Conservation (phyloP, 2,797 vertebrate genomes). For the Hylomyscus alleni region DNA sequence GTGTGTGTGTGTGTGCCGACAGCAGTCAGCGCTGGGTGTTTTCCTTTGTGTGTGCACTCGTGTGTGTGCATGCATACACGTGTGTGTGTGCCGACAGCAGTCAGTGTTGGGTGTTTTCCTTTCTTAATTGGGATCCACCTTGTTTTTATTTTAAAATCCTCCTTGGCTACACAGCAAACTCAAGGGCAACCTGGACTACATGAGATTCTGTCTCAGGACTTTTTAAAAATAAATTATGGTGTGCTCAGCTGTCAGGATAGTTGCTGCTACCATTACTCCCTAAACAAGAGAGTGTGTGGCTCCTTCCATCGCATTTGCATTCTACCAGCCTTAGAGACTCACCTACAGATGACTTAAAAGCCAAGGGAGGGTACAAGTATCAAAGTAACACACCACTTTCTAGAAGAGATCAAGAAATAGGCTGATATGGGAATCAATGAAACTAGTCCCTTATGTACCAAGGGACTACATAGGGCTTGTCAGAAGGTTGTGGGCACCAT, state of each 20-base stretch:
- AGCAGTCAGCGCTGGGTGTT: no score
- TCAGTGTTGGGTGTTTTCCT: not conserved
- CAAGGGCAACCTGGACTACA: not conserved
- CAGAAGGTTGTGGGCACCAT: not conserved
- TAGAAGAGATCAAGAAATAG: not conserved
- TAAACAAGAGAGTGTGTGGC: not conserved
- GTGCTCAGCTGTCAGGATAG: not conserved
- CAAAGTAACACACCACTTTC: not conserved
- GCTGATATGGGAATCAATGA: not conserved
- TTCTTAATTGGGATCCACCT: not conserved
- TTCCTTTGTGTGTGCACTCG: not conserved
- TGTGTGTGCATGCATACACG: not conserved
- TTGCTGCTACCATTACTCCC: not conserved
- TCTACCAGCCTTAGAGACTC: not conserved
- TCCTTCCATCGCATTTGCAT: not conserved
- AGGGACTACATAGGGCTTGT: not conserved
- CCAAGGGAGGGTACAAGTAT: not conserved
- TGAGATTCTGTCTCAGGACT: not conserved
- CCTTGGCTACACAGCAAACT: not conserved
- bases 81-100: not conserved
- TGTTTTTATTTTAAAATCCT: not conserved
- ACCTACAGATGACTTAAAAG: not conserved
- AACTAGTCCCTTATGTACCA: not conserved
- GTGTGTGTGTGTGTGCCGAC: not conserved
- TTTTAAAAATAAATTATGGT: not conserved